These are phyloP conservation scores for Ispidina lecontei DNA, from an alignment of 2,797 vertebrate genomes.

Conservation along the genomic window DNA sequence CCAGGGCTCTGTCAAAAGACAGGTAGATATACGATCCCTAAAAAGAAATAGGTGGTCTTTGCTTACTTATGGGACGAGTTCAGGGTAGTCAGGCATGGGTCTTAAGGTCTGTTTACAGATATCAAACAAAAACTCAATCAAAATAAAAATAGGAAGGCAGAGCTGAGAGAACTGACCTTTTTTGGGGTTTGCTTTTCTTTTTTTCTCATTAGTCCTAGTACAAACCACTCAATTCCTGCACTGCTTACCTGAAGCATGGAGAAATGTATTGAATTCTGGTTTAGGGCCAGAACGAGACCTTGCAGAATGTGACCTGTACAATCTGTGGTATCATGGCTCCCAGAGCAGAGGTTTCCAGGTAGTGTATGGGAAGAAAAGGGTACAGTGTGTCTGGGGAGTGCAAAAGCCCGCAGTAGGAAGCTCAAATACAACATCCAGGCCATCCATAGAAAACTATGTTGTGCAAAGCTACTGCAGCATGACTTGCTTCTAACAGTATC, in stretches of 20 bases:
- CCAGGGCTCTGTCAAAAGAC: background rate
- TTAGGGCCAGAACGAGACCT: background rate
- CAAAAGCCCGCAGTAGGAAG: background rate
- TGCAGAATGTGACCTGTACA: accelerated
- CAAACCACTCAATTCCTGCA: background rate
- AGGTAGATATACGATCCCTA: background rate
- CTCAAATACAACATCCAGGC: accelerated
- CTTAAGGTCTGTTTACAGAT: background rate
- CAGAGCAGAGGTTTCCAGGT: background rate
- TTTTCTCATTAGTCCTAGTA: background rate
- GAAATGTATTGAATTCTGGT: background rate
- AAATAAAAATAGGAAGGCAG: background rate
- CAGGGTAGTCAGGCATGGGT: background rate
- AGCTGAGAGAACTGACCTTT: background rate
- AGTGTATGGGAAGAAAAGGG: background rate
- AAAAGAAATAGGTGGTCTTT: background rate
- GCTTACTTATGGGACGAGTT: background rate
- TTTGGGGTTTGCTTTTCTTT: background rate
- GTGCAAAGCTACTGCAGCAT: background rate
- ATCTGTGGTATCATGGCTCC: accelerated
- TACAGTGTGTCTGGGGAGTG: accelerated
- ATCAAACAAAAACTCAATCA: background rate
- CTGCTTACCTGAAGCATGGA: background rate
- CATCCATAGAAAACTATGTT: background rate
- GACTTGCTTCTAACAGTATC: background rate